Base-by-base conservation (phyloP, 2,888 invertebrate species). In the Noctua comes region DNA sequence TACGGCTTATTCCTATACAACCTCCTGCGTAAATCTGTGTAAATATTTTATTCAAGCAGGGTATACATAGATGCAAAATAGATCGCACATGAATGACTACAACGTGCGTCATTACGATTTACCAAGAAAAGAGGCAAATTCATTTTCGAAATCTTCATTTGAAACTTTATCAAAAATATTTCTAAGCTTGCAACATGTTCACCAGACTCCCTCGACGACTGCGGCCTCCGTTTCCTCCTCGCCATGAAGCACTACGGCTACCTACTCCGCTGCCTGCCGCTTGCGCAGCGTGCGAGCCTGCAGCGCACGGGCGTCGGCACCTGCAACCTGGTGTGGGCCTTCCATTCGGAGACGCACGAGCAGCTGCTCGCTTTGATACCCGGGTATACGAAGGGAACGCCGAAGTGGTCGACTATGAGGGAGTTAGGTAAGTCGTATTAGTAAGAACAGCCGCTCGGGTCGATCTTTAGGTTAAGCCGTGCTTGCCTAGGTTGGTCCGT, bases 231-330 rank as follows among this genome's bases (percentile, higher is more conserved):
- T 68, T 99, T 99, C 96, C 97, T 99, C 27, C 97, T 99, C 78
- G 99, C 99, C 0, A 99, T 99, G 98, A 99, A 99, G 91, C 99
- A 99, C 95, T 99, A 99, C 94, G 98, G 99, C 86, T 99, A 99
- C 95, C 97, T 99, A 27, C 97, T 99, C 78, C 98, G 99, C 48
- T 99, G 99, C 92, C 97, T 99, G 79, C 99, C 99, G 0, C 96
- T 99, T 18, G 98, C 98, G 1, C 99, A 99, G 93, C 97, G 99
- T 75, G 98, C 98, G 0, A 97, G 98, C 76, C 97, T 99, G 86
- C 99, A 99, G 91, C 98, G 98, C 75, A 98, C 98, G 86, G 99
- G 99, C 40, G 98, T 99, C 1, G 98, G 98, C 57, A 98, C 98
- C 18, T 98, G 99, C 89, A 99, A 99, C 95, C 97, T 99, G 36